phyloP scores from a whole-genome alignment of 2,888 invertebrate species.

The Dichetophora obliterata region DNA sequence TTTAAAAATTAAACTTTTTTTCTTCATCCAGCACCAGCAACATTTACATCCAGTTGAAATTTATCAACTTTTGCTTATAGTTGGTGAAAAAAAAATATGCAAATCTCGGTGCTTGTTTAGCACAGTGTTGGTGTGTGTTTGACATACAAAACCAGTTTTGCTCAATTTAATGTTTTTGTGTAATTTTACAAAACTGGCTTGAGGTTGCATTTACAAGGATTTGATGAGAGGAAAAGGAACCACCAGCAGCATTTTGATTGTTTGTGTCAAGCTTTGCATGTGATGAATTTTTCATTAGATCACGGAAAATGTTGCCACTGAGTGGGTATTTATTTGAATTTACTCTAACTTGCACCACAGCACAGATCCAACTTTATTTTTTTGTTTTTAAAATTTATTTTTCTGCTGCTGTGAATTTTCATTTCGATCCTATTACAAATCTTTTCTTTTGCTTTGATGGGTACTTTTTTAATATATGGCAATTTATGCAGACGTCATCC shows the following conservation, averaged over 20 bases:
- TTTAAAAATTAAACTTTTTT: slow-evolving; percentile 17
- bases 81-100: slow-evolving; percentile 23
- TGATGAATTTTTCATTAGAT: slow-evolving; percentile 9
- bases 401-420: neutral
- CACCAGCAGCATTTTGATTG: neutral
- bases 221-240: neutral
- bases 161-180: neutral
- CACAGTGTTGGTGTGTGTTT: neutral
- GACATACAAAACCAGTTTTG: slow-evolving; percentile 17
- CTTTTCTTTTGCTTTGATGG: neutral
- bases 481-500: slow-evolving; percentile 25
- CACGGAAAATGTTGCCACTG: neutral
- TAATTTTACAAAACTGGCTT: slow-evolving; percentile 25
- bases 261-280: neutral
- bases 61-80: slow-evolving; percentile 3
- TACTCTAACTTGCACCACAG: neutral
- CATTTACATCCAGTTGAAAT: neutral
- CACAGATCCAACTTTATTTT: neutral
- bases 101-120: slow-evolving; percentile 28
- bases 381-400: neutral
- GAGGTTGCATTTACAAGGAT: slow-evolving; percentile 9
- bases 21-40: neutral
- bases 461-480: slow-evolving; percentile 7
- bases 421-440: slow-evolving; percentile 21
- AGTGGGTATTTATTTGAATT: neutral